Percentiles rank a stretch among this genome's conserved stretches.
phyloP scores from a whole-genome alignment of 2,797 vertebrate genomes.

The Gymnothorax reevesii region DNA sequence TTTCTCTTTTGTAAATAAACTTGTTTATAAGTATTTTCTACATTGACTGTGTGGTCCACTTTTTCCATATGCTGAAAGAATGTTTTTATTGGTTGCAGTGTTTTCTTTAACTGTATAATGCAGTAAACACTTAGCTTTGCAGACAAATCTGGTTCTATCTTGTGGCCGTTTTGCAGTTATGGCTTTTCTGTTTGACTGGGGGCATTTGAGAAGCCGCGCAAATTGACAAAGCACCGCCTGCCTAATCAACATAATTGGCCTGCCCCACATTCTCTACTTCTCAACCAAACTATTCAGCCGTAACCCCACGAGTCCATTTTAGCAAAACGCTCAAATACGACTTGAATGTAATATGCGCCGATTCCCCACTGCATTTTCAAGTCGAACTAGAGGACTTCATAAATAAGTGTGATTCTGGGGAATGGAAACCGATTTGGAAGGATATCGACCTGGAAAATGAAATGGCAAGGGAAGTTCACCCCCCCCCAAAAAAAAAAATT shows the following conservation, averaged over 20 bases:
- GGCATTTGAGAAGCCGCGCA: background rate
- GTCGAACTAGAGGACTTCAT: background rate
- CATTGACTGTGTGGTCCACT: conserved; percentile 12
- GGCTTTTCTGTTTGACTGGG: background rate
- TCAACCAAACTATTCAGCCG: background rate
- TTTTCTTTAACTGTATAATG: background rate
- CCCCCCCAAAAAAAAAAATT: background rate
- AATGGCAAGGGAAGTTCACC: conserved; percentile 27
- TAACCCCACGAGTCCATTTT: conserved; percentile 14
- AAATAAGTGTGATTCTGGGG: conserved; percentile 33
- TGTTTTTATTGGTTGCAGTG: background rate
- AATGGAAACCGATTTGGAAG: conserved; percentile 26
- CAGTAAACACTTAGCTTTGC: background rate
- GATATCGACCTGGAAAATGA: conserved; percentile 32
- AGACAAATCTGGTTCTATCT: background rate
- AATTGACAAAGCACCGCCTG: background rate
- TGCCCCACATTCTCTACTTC: background rate
- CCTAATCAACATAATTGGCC: background rate
- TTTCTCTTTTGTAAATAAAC: conserved; percentile 30
- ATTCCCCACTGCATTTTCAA: conserved; percentile 26
- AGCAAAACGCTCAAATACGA: conserved; percentile 14
- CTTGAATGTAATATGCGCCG: background rate
- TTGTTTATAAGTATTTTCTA: conserved; percentile 34
- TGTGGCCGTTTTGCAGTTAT: background rate
- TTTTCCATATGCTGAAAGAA: background rate